phyloP scores from a whole-genome alignment of 2,888 invertebrate genomes.

The Mimas tiliae region DNA sequence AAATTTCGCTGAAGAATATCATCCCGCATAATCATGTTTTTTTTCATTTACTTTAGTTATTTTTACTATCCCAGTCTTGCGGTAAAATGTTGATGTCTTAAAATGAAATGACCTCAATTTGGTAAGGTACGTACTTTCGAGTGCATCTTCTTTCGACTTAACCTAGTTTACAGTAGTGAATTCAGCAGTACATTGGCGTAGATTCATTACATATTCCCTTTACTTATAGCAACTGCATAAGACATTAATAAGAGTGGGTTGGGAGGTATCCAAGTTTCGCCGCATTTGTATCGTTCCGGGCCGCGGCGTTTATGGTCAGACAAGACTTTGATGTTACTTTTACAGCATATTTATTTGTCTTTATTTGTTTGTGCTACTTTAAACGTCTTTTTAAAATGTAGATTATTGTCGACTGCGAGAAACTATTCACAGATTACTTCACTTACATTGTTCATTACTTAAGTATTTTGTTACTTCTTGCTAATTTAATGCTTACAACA shows the following conservation, averaged over 20 bases:
- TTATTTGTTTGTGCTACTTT: neutral
- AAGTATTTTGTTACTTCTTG: no score
- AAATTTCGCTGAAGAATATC: conserved; percentile 1
- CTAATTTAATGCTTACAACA: neutral
- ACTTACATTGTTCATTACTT: neutral
- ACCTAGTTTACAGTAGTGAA: conserved; percentile 50
- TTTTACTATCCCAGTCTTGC: conserved; percentile 29
- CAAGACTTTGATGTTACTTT: conserved; percentile 37
- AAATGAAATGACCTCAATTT: conserved; percentile 30
- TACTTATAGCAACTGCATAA: conserved; percentile 56
- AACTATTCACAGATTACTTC: neutral
- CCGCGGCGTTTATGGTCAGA: conserved; percentile 40
- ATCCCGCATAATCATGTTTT: neutral
- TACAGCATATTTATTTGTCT: conserved; percentile 24
- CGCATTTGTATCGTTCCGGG: conserved; percentile 31
- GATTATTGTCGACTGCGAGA: neutral
- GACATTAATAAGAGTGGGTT: conserved; percentile 61
- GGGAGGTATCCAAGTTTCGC: conserved; percentile 58
- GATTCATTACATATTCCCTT: conserved; percentile 65
- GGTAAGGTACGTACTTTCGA: conserved; percentile 34
- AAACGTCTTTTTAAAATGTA: neutral
- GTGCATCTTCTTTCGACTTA: conserved; percentile 55
- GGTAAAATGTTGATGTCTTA: conserved; percentile 9
- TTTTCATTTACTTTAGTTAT: conserved; percentile 1
- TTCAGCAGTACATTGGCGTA: conserved; percentile 42